A percentile compares a stretch with the other conserved stretches of the same genome.
phyloP scores from a whole-genome alignment of 2,113 vertebrate genomes.

The Bos taurus region DNA sequence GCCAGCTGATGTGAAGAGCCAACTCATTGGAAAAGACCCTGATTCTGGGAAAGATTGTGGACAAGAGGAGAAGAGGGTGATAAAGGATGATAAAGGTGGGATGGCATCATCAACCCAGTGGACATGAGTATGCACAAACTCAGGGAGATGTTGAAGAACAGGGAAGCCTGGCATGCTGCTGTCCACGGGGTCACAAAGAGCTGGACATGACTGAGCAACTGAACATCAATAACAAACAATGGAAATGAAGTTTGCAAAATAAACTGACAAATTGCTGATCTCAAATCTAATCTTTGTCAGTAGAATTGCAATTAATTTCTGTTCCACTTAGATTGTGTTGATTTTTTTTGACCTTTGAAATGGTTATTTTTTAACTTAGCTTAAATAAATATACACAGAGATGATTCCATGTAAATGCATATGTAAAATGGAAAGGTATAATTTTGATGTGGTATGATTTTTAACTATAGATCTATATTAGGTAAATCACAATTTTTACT shows the following conservation, averaged over 20 bases:
- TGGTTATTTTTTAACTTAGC: neutral
- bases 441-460: conserved; percentile 28
- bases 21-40: neutral
- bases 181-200: neutral
- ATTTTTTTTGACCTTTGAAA: neutral
- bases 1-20: neutral
- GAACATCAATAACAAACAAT: neutral
- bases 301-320: conserved; percentile 32
- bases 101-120: neutral
- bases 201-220: neutral
- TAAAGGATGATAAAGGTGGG: neutral
- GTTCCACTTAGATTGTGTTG: neutral
- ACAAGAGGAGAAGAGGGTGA: neutral
- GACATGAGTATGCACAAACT: neutral
- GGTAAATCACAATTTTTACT: conserved; percentile 18
- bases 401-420: neutral
- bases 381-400: neutral
- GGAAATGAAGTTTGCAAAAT: neutral
- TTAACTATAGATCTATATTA: conserved; percentile 17
- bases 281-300: neutral
- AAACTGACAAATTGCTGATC: neutral
- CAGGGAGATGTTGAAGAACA: neutral
- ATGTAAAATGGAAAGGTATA: neutral
- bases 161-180: neutral
- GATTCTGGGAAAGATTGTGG: neutral